A percentile compares a stretch with the other conserved stretches of the same genome.
Conservation (phyloP, 2,797 vertebrate species). For the Hipposideros larvatus region DNA sequence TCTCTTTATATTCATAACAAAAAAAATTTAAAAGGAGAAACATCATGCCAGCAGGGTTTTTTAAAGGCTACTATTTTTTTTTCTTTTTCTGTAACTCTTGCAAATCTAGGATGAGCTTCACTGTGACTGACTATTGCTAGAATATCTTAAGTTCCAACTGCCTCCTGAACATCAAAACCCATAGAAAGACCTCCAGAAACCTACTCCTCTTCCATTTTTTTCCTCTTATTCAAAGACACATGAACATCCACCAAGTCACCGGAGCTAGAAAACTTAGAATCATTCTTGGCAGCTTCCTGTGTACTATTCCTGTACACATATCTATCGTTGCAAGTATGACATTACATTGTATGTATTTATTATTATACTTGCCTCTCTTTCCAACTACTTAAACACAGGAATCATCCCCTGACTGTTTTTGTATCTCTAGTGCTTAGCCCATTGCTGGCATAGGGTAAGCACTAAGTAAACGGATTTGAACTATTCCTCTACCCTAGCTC, state of each 20-base stretch:
- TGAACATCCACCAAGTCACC: neutral
- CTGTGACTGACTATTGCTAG: neutral
- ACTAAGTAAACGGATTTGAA: neutral
- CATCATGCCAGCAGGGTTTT: constrained; percentile 6
- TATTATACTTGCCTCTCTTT: neutral
- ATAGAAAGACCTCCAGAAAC: neutral
- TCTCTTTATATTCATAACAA: constrained; percentile 69
- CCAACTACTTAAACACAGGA: constrained; percentile 28
- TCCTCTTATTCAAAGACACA: neutral
- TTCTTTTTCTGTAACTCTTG: constrained; percentile 53
- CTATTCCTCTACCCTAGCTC: neutral
- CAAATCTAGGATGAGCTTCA: neutral
- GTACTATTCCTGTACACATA: neutral
- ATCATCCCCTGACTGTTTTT: neutral
- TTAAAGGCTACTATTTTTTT: neutral
- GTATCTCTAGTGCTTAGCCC: neutral
- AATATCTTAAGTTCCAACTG: neutral
- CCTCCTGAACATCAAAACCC: neutral
- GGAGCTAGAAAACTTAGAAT: neutral
- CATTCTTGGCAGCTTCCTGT: neutral
- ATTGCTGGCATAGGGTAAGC: neutral
- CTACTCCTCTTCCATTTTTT: neutral
- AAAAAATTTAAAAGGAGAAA: constrained; percentile 57
- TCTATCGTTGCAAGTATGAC: neutral
- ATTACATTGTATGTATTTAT: neutral